These are phyloP conservation scores for Hipposideros larvatus DNA, from an alignment of 2,797 vertebrate species.

Conservation along the genomic window DNA sequence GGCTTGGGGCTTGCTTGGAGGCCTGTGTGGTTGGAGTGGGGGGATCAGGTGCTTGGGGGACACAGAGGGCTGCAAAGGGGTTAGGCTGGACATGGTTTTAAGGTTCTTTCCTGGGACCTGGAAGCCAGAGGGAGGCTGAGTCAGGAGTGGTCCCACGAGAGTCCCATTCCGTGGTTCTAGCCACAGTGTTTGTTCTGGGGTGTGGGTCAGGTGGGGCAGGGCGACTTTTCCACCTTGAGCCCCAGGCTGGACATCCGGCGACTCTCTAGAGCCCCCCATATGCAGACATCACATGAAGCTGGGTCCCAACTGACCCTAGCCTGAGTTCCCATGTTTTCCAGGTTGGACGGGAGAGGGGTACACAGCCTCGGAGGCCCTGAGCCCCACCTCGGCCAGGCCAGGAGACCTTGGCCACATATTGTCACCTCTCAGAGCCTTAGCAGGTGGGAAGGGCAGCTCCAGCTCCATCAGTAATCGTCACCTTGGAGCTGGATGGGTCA, in stretches of 20 bases:
- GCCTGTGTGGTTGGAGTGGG: background rate
- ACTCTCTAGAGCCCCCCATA: background rate
- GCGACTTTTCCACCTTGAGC: background rate
- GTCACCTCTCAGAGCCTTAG: background rate
- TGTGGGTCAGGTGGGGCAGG: accelerated
- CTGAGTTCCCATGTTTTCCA: no score
- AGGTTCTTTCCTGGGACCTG: background rate
- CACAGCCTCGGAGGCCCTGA: background rate
- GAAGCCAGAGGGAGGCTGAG: background rate
- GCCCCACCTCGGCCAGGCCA: background rate
- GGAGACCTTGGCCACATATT: background rate
- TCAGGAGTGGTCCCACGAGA: background rate
- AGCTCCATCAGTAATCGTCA: background rate
- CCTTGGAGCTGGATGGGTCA: accelerated
- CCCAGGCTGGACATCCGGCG: background rate
- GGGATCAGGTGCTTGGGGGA: no score
- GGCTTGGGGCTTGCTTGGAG: background rate
- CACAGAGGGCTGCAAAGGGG: background rate
- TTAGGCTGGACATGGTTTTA: accelerated
- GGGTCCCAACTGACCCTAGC: no score
- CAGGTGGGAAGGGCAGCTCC: background rate
- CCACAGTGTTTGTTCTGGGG: accelerated
- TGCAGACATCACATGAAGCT: accelerated
- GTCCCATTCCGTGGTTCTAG: background rate
- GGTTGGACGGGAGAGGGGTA: background rate